These are phyloP conservation scores for Panorpa germanica DNA, from an alignment of 2,888 invertebrate genomes.

Conservation along the genomic window DNA sequence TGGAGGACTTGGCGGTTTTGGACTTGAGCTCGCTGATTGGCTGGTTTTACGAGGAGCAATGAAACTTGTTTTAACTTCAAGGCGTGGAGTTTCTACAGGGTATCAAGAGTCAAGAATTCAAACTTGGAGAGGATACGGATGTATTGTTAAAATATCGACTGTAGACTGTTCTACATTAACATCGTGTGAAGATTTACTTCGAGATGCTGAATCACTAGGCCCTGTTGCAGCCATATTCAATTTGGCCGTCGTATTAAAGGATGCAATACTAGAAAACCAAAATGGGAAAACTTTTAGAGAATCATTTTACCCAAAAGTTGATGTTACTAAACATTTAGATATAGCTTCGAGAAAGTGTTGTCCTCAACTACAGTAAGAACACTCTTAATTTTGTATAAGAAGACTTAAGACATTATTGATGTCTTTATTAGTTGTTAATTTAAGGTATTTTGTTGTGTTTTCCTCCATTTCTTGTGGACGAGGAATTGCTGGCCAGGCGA, in stretches of 20 bases:
- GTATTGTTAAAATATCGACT: slow-evolving; percentile 44
- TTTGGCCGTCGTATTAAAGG: slow-evolving; percentile 56
- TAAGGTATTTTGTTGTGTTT: slow-evolving; percentile 38
- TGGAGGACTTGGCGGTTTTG: slow-evolving; percentile 83
- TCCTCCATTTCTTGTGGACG: slow-evolving; percentile 43
- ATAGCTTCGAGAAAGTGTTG: slow-evolving; percentile 27
- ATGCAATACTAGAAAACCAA: slow-evolving; percentile 54
- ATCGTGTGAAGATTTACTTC: slow-evolving; percentile 43
- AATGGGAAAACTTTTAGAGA: slow-evolving; percentile 39
- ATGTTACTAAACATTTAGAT: slow-evolving; percentile 33
- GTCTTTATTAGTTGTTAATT: too few species aligned
- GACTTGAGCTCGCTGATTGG: slow-evolving; percentile 77
- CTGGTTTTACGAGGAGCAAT: slow-evolving; percentile 63
- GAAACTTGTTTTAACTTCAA: slow-evolving; percentile 61
- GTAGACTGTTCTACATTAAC: slow-evolving; percentile 47
- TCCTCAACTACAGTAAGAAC: slow-evolving; percentile 20
- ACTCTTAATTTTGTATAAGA: background rate
- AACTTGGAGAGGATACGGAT: slow-evolving; percentile 52
- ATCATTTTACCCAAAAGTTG: slow-evolving; percentile 51
- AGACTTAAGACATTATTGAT: too few species aligned
- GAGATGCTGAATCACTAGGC: slow-evolving; percentile 35
- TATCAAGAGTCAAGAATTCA: slow-evolving; percentile 60
- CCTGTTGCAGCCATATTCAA: slow-evolving; percentile 66
- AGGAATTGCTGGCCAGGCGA: slow-evolving; percentile 43
- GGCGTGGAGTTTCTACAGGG: slow-evolving; percentile 58